Percentiles rank a stretch among this genome's conserved stretches.
Conservation (phyloP, 2,797 vertebrate genomes). For the Chaetodon trifasciatus region DNA sequence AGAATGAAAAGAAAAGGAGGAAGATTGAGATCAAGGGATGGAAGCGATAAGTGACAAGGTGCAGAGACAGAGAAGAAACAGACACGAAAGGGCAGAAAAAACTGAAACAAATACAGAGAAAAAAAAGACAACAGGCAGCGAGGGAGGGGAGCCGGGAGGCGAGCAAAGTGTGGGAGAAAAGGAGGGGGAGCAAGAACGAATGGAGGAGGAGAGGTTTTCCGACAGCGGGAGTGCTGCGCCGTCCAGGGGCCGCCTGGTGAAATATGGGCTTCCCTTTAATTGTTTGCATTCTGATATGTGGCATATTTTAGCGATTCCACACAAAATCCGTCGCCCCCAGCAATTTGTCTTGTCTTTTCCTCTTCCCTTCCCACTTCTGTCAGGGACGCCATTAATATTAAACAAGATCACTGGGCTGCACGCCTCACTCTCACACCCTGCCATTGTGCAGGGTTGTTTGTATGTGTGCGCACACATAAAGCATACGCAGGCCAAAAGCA, state of each 20-base stretch:
- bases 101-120: not conserved
- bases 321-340: slow-evolving; percentile 57
- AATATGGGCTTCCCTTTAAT: slow-evolving; percentile 68
- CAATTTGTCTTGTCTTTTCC: slow-evolving; percentile 60
- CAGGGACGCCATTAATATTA: slow-evolving; percentile 67
- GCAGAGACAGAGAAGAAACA: too few species aligned
- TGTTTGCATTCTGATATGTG: slow-evolving; percentile 66
- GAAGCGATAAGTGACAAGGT: not conserved
- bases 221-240: not conserved
- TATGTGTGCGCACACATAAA: not conserved
- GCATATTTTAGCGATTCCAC: slow-evolving; percentile 62
- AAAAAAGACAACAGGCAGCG: too few species aligned
- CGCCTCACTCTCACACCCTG: slow-evolving; percentile 22
- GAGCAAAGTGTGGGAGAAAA: not conserved
- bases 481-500: not conserved
- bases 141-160: not conserved
- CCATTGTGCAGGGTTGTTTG: not conserved
- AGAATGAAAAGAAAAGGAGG: not conserved
- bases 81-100: not conserved
- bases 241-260: slow-evolving; percentile 30
- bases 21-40: not conserved
- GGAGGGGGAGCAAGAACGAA: not conserved
- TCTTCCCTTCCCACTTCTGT: slow-evolving; percentile 39
- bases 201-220: not conserved
- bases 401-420: slow-evolving; percentile 48